Percentiles rank a stretch among this genome's conserved stretches.
phyloP scores from a whole-genome alignment of 2,113 vertebrate species.

The Gopherus flavomarginatus region DNA sequence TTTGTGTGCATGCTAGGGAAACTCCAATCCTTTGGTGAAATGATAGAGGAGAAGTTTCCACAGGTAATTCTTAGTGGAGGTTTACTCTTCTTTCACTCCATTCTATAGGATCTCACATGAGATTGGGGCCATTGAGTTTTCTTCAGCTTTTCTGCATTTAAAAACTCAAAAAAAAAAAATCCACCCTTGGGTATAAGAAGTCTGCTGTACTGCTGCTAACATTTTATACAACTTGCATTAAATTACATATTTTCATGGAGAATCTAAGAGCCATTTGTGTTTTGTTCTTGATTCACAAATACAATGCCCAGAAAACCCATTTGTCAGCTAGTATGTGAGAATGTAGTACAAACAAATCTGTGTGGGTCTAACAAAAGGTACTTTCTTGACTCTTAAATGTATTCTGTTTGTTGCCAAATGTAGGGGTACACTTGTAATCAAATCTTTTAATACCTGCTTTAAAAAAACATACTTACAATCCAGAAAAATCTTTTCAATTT shows the following conservation, averaged over 20 bases:
- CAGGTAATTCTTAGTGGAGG: not conserved
- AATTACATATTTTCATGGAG: not conserved
- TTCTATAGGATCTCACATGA: not conserved
- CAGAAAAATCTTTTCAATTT: not conserved
- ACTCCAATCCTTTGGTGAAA: not conserved
- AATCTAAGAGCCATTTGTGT: not conserved
- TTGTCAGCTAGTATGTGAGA: not conserved
- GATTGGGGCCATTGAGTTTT: not conserved
- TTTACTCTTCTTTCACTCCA: not conserved
- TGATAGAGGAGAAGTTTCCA: not conserved
- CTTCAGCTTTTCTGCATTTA: conserved; percentile 17
- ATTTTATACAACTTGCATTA: not conserved
- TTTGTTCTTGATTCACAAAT: not conserved
- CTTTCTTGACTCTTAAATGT: not conserved
- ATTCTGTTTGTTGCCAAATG: not conserved
- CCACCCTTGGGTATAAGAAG: not conserved
- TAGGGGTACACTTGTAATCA: not conserved
- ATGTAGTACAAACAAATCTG: not conserved
- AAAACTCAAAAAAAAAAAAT: not conserved
- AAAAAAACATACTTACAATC: not conserved
- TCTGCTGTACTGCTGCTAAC: not conserved
- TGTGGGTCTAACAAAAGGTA: not conserved
- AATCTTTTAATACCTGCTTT: not conserved
- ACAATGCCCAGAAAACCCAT: not conserved
- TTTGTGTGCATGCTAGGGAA: not conserved